Conservation (phyloP, 2,113 vertebrate species). For the Antennarius striatus region DNA sequence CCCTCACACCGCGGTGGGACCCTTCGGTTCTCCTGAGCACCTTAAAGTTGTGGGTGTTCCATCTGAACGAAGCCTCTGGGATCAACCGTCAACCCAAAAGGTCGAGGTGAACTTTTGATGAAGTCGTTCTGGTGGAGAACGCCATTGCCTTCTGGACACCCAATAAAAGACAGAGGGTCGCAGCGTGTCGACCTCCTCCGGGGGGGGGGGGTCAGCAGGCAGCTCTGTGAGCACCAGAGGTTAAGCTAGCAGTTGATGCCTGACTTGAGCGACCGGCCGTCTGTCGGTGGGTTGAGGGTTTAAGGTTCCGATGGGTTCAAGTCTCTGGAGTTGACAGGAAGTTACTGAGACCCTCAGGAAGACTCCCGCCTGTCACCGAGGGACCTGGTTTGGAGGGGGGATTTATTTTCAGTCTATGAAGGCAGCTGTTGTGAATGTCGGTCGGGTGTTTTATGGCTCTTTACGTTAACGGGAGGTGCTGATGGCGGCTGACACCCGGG, state of each 20-base stretch:
- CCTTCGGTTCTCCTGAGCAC: too few species aligned
- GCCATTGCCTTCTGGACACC: constrained; percentile 35
- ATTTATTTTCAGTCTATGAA: constrained; percentile 30
- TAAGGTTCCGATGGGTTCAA: constrained; percentile 5
- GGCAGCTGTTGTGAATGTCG: constrained; percentile 39
- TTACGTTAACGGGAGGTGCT: constrained; percentile 33
- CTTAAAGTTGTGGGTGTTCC: too few species aligned
- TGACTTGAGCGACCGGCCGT: constrained; percentile 25
- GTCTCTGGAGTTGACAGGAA: background rate
- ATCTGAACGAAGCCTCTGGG: too few species aligned
- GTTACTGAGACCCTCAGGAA: constrained; percentile 1
- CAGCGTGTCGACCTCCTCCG: constrained; percentile 31
- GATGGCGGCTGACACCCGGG: constrained; percentile 49
- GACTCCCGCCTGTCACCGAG: background rate
- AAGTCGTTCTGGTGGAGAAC: background rate
- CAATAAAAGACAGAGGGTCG: constrained; percentile 34
- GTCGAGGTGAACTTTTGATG: too few species aligned
- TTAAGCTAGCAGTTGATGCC: constrained; percentile 45
- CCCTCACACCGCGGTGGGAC: too few species aligned
- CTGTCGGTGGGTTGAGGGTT: constrained; percentile 25
- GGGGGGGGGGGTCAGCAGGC: constrained; percentile 21
- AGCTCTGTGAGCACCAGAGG: constrained; percentile 24
- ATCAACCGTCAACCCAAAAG: too few species aligned
- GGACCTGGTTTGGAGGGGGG: constrained; percentile 11
- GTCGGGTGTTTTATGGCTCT: constrained; percentile 41